Conservation (phyloP, 2,113 vertebrate genomes). For the Athene noctua region DNA sequence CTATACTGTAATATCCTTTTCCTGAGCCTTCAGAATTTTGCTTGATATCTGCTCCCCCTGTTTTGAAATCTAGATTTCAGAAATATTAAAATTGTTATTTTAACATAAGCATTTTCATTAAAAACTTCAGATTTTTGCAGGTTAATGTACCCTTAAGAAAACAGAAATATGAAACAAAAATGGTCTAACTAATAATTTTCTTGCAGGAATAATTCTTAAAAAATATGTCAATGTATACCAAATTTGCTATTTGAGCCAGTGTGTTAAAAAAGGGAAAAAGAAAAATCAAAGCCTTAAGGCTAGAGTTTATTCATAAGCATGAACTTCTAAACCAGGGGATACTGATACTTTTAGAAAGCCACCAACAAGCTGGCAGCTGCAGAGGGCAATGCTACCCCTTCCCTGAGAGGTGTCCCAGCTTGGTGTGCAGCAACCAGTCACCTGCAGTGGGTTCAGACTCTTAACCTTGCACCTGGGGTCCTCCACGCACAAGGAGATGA, state of each 20-base stretch:
- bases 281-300: neutral
- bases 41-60: neutral
- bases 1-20: neutral
- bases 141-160: neutral
- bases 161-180: neutral
- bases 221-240: neutral
- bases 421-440: no score
- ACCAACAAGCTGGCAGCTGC: neutral
- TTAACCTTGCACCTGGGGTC: neutral
- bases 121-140: neutral
- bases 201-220: neutral
- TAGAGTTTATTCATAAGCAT: neutral
- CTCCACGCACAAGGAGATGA: neutral
- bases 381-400: neutral
- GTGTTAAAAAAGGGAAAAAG: neutral
- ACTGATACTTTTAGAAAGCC: neutral
- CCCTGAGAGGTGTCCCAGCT: no score
- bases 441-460: fast-evolving
- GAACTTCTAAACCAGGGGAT: neutral
- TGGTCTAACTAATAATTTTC: neutral
- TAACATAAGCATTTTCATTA: neutral
- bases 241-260: neutral
- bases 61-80: neutral
- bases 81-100: neutral
- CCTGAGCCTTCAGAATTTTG: neutral